Evolutionary conservation across 2,888 invertebrate species (phyloP).

Genomic region (Rhopalosiphum nymphaeae): DNA sequence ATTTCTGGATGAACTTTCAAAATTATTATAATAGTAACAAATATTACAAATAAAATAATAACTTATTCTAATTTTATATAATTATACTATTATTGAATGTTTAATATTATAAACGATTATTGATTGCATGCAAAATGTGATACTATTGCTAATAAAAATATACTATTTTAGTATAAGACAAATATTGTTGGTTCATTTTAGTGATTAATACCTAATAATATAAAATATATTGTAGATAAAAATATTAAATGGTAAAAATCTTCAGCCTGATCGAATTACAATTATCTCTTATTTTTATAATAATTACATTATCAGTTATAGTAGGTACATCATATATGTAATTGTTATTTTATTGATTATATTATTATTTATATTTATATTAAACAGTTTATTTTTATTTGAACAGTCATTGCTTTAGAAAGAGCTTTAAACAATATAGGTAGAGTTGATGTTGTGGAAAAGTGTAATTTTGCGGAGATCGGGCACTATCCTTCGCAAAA

Average conservation of each 20-base stretch:
- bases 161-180: background rate
- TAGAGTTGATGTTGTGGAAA: conserved; percentile 90
- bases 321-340: background rate
- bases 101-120: background rate
- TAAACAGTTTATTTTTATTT: background rate
- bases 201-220: background rate
- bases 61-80: background rate
- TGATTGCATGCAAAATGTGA: background rate
- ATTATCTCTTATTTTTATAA: background rate
- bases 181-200: background rate
- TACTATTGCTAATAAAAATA: background rate
- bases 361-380: conserved; percentile 19
- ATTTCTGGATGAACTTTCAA: background rate
- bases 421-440: conserved; percentile 87
- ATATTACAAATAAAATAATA: background rate
- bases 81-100: background rate
- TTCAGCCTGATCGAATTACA: background rate
- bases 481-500: conserved; percentile 46
- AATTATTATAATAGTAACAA: background rate
- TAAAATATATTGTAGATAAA: background rate
- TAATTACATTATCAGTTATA: background rate
- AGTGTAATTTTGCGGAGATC: conserved; percentile 76
- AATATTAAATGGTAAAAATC: background rate
- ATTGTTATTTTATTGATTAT: background rate
- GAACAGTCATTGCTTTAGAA: conserved; percentile 80